These are phyloP conservation scores for Odontomyia ornata DNA, from an alignment of 2,888 invertebrate species.

Conservation along the genomic window DNA sequence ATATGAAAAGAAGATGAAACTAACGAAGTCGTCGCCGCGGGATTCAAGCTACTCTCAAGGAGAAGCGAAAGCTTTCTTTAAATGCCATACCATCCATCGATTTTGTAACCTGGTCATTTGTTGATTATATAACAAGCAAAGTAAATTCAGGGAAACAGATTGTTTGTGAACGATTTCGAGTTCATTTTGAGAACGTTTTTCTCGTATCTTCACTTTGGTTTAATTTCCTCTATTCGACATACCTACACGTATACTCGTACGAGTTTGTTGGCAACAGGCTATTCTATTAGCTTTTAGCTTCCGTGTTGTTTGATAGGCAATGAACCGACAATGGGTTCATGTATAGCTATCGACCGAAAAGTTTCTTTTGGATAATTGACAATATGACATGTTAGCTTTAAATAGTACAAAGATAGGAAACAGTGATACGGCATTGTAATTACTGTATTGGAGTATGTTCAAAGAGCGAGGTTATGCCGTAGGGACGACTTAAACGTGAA, in stretches of 20 bases:
- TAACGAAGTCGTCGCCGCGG: neutral
- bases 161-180: slow-evolving; percentile 37
- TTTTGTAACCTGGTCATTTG: slow-evolving; percentile 45
- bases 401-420: slow-evolving; percentile 28
- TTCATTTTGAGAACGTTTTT: neutral
- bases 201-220: slow-evolving; percentile 10
- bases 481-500: neutral
- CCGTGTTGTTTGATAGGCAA: neutral
- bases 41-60: neutral
- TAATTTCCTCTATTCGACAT: neutral
- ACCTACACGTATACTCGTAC: neutral
- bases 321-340: neutral
- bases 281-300: slow-evolving; percentile 8
- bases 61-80: slow-evolving; percentile 32
- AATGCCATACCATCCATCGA: slow-evolving; percentile 38
- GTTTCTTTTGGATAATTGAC: slow-evolving; percentile 32
- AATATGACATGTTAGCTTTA: slow-evolving; percentile 39
- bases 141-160: slow-evolving; percentile 37
- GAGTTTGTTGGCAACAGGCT: slow-evolving; percentile 25
- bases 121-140: slow-evolving; percentile 37
- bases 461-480: neutral
- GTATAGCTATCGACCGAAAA: slow-evolving; percentile 26
- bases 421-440: slow-evolving; percentile 32
- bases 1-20: neutral
- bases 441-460: slow-evolving; percentile 18